Base-by-base conservation (phyloP, 2,797 vertebrate species). In the Denticeps clupeoides region DNA sequence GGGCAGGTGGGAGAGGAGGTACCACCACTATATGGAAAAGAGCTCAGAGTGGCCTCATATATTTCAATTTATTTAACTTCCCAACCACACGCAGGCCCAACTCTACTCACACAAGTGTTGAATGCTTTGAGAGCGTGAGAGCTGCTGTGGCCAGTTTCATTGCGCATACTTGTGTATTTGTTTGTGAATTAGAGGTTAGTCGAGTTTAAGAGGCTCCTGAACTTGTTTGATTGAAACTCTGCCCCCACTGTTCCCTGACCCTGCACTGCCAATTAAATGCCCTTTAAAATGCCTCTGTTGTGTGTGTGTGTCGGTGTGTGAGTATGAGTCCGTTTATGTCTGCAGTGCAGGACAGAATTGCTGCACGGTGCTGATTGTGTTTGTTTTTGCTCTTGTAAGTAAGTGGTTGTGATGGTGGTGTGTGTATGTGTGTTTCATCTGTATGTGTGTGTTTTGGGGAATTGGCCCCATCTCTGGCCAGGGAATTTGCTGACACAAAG, bases 401-500 rank as follows among this genome's bases (percentile, higher is more conserved):
- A 37, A n/a, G 19, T 45, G 51, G 49, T 67, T 59, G 49, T 11
- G 49, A 15, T 18, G 33, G 33, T 37, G 37, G 31, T 33, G 48
- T 58, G n/a, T 48, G 28, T 15, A 7, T 27, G 12, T 43, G 6
- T 8, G 7, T 12, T 41, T 15, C n/a, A 12, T 44, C 1, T 9
- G 35, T 55, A 59, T 55, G 13, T 52, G 16, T 27, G 3, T 49
- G 32, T 49, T 59, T 19, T 42, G 56, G 62, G 38, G 61, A 62
- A 64, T 68, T 68, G 60, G 59, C 55, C 5, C 9, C 32, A 41
- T 43, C 43, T 5, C 2, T 4, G 41, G 53, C 57, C 67, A 56
- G 58, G 43, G 67, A 74, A 77, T 72, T 68, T 77, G 70, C 69
- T 75, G 73, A 77, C 63, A 67, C 52, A 51, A 67, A 63, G 55